Base-by-base conservation (phyloP, 2,797 vertebrate species). In the Fratercula arctica region DNA sequence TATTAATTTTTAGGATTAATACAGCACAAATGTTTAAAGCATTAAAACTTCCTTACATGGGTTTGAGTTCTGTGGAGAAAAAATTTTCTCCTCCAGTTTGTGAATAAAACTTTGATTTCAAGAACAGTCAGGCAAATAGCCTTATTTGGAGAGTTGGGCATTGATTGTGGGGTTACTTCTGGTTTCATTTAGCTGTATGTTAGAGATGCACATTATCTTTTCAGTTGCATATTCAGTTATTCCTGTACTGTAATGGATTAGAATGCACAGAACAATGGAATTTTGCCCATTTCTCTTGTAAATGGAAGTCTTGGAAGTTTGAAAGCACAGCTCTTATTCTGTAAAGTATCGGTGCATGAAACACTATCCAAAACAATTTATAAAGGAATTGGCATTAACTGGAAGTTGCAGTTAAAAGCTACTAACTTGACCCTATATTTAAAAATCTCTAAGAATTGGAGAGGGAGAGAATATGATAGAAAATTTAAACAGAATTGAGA, bases 1-100 rank as follows among this genome's bases (percentile, higher is more conserved):
- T 86, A 29, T 73, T 82, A 94, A 66, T 87, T 87, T 96, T 94
- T 93, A 87, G 76, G 83, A 70, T 77, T 70, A 20, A 76, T 50
- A 63, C 33, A 76, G 59, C 31, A 37, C 46, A 50, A 80, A 84
- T 63, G 26, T 91, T 85, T 85, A 37, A 90, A 79, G 39, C 39
- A 59, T 87, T 59, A 31, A n/a, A 79, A 57, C 33, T 79, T 92
- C 78, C 54, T 69, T 91, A 7, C 19, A 5, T 26, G 18, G 31
- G 7, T 61, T 76, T 77, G 66, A 59, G 29, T 74, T 85, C 48
- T 56, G 29, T 50, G 43, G 41, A 75, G 72, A 29, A 89, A 91
- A 88, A 60, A n/a, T 20, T 63, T 10, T 85, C 6, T 82, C 16
- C 7, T 68, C 39, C 28, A 68, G 28, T 14, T 83, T 54, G 43